Percentiles rank a stretch among this genome's conserved stretches.
Evolutionary conservation across 2,797 vertebrate species (phyloP).

Genomic region (Neosalanx taihuensis): DNA sequence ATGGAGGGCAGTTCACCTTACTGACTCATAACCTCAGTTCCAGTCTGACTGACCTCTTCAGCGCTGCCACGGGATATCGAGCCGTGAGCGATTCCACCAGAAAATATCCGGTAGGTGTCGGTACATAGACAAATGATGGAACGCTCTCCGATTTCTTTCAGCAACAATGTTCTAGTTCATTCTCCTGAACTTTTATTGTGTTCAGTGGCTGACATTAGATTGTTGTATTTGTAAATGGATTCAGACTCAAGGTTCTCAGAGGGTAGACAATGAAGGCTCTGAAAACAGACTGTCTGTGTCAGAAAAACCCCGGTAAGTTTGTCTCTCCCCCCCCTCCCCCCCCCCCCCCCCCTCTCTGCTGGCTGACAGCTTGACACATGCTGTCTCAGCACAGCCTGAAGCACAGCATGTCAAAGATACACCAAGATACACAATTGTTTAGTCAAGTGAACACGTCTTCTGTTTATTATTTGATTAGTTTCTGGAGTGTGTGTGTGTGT

Average conservation of each 20-base stretch:
- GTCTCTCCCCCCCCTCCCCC: constrained; percentile 2
- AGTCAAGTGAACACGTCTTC: neutral
- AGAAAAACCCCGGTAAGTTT: constrained; percentile 59
- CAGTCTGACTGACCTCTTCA: constrained; percentile 79
- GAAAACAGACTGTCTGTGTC: constrained; percentile 41
- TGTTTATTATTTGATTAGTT: neutral
- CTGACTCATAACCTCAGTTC: constrained; percentile 80
- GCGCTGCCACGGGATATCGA: constrained; percentile 47
- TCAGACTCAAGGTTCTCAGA: constrained; percentile 22
- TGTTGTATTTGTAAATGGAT: neutral
- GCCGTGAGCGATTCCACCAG: constrained; percentile 16
- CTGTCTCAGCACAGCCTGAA: neutral
- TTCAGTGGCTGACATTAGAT: neutral
- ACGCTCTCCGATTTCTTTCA: neutral
- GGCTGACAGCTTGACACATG: constrained; percentile 8
- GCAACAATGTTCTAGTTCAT: neutral
- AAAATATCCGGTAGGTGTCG: constrained; percentile 64
- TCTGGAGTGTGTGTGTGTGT: neutral
- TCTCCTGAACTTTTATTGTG: too few relatives aligned
- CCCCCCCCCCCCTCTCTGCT: too few relatives aligned
- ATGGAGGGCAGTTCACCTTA: constrained; percentile 85
- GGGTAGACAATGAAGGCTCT: constrained; percentile 30
- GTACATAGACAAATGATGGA: neutral
- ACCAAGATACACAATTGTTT: neutral
- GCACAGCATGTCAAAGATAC: neutral